These are phyloP conservation scores for Papilio dardanus DNA, from an alignment of 1,140 invertebrate genomes.

Conservation along the genomic window DNA sequence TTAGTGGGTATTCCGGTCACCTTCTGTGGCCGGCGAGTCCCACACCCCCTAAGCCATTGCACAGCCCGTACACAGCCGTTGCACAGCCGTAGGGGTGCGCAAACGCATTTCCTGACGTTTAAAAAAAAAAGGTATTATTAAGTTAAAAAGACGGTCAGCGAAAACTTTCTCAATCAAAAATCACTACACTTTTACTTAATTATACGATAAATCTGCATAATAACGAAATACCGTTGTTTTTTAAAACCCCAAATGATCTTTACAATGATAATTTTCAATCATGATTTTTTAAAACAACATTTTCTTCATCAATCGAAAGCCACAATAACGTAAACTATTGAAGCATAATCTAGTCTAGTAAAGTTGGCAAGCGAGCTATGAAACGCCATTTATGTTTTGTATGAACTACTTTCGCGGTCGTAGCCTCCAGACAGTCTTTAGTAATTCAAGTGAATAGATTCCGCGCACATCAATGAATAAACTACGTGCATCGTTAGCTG, in stretches of 20 bases:
- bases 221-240: too few relatives aligned
- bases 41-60: too few relatives aligned
- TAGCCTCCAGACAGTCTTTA: slow-evolving; percentile 17
- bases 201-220: too few relatives aligned
- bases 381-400: slow-evolving; percentile 22
- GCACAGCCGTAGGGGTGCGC: too few relatives aligned
- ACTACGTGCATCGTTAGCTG: slow-evolving; percentile 15
- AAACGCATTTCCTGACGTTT: too few relatives aligned
- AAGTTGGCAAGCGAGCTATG: slow-evolving; percentile 16
- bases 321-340: neutral
- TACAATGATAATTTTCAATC: neutral
- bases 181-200: too few relatives aligned
- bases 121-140: too few relatives aligned
- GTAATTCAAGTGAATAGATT: slow-evolving; percentile 12
- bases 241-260: neutral
- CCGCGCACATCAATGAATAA: slow-evolving; percentile 15
- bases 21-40: too few relatives aligned
- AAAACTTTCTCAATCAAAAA: too few relatives aligned
- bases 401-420: slow-evolving; percentile 21
- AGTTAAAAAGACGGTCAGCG: too few relatives aligned
- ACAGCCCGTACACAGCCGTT: too few relatives aligned
- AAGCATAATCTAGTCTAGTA: slow-evolving; percentile 6
- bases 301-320: slow-evolving; percentile 5
- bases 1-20: too few relatives aligned
- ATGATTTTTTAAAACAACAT: neutral